phyloP scores from a whole-genome alignment of 2,888 invertebrate genomes.

The Campaea margaritaria region DNA sequence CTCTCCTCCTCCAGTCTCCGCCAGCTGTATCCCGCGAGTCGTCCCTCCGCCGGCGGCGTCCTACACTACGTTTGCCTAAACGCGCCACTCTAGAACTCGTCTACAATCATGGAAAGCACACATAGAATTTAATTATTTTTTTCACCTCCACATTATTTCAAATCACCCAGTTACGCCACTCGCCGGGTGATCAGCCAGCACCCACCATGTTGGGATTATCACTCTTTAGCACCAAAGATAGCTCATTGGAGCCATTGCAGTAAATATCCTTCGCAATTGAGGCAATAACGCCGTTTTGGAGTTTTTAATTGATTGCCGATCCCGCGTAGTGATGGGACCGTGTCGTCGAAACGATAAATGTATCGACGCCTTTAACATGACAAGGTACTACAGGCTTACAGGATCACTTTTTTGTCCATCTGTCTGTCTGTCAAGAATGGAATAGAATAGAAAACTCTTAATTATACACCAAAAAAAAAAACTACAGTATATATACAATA shows the following conservation, averaged over 20 bases:
- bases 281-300: constrained; percentile 18
- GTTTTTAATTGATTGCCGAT: constrained; percentile 27
- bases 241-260: constrained; percentile 10
- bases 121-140: not conserved
- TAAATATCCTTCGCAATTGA: constrained; percentile 19
- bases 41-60: no score
- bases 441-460: no score
- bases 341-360: not conserved
- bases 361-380: no score
- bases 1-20: no score
- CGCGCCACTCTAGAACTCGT: no score
- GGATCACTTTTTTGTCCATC: no score
- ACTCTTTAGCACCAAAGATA: constrained; percentile 9
- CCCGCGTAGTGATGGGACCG: not conserved
- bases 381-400: no score
- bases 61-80: no score
- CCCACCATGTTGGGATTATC: not conserved
- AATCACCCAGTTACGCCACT: not conserved
- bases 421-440: no score
- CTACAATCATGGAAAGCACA: not conserved
- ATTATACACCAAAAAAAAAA: no score
- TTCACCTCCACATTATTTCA: not conserved
- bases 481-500: no score
- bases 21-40: no score
- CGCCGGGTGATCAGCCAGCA: not conserved